Conservation (phyloP, 2,113 vertebrate species). For the Setophaga coronata region DNA sequence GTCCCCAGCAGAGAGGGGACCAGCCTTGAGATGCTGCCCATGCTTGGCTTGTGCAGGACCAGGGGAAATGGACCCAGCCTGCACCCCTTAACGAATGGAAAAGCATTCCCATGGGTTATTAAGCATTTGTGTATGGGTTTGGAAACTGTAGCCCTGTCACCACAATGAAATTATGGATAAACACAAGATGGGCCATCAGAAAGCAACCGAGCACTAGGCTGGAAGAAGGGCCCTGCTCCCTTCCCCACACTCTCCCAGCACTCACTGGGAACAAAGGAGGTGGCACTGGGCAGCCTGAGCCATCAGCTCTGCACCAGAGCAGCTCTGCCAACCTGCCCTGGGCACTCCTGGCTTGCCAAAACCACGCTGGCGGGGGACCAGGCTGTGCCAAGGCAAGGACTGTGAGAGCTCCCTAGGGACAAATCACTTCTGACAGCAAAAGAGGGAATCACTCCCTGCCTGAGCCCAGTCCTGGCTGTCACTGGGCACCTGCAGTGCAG, state of each 20-base stretch:
- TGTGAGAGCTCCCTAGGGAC: background rate
- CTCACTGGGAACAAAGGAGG: accelerated
- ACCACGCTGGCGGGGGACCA: background rate
- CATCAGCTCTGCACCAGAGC: background rate
- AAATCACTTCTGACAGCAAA: background rate
- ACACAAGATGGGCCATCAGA: background rate
- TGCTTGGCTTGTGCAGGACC: accelerated
- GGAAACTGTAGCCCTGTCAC: background rate
- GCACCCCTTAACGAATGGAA: background rate
- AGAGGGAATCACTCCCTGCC: background rate
- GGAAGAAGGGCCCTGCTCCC: background rate
- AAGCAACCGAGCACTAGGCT: accelerated
- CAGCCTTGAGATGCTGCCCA: background rate
- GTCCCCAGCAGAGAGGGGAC: background rate
- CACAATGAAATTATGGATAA: background rate
- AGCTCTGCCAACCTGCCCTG: background rate
- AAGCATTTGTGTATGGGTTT: constrained; percentile 23
- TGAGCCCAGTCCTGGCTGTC: background rate
- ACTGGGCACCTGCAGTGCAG: background rate
- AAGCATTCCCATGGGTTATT: constrained; percentile 10
- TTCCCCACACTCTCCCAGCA: background rate
- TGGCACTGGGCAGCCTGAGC: background rate
- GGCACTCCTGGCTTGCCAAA: background rate
- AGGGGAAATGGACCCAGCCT: background rate
- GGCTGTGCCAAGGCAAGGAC: background rate